Conservation (phyloP, 2,888 invertebrate species). For the Aleiodes alternator region DNA sequence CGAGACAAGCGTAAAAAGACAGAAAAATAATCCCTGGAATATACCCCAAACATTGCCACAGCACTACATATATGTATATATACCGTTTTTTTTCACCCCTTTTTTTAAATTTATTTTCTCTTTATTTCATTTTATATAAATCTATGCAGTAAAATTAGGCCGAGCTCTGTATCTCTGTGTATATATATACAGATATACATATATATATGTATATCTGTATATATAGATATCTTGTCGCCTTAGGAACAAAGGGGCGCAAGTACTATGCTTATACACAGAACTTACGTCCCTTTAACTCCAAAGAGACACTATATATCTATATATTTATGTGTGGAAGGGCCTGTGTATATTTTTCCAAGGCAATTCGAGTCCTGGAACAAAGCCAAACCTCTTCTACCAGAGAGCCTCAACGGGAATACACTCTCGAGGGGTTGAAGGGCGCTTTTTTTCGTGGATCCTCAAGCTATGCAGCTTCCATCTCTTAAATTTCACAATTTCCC, state of each 20-base stretch:
- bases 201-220: no score
- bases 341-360: slow-evolving; percentile 52
- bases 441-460: slow-evolving; percentile 26
- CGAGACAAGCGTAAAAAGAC: slow-evolving; percentile 14
- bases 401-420: slow-evolving; percentile 10
- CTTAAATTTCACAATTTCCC: slow-evolving; percentile 3
- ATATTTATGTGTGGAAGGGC: not conserved
- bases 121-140: slow-evolving; percentile 48
- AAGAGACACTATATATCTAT: no score
- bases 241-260: no score
- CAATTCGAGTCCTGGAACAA: slow-evolving; percentile 58
- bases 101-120: not conserved
- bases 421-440: slow-evolving; percentile 26
- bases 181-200: no score
- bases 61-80: no score
- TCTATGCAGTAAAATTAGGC: slow-evolving; percentile 55
- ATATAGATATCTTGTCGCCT: no score
- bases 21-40: slow-evolving; percentile 20
- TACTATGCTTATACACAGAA: no score
- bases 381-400: slow-evolving; percentile 57
- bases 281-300: no score
- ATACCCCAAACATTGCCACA: slow-evolving; percentile 1
- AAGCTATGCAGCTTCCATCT: slow-evolving; percentile 15
- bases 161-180: slow-evolving; percentile 28
- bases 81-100: no score